Evolutionary conservation across 2,888 invertebrate species (phyloP).

Genomic region (Actias luna): DNA sequence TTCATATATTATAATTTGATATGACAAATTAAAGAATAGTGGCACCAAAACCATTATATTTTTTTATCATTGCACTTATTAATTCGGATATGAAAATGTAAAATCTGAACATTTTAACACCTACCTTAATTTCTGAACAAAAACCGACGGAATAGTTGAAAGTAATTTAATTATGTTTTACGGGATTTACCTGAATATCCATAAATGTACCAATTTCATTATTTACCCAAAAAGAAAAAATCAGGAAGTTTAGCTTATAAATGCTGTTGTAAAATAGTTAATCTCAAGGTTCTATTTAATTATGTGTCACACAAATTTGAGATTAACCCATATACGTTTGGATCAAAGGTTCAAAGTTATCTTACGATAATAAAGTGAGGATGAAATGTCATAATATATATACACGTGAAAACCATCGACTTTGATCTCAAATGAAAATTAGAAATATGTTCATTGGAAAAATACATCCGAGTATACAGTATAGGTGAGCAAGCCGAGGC

Average conservation of each 20-base stretch:
- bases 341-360: neutral
- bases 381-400: neutral
- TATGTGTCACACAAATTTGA: neutral
- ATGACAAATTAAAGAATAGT: no score
- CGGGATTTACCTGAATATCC: neutral
- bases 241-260: neutral
- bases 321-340: neutral
- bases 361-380: neutral
- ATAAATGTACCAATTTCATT: neutral
- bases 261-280: neutral
- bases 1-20: no score
- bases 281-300: neutral
- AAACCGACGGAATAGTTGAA: no score
- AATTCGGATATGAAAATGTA: neutral
- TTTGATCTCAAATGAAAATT: conserved; percentile 5
- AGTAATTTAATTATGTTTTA: no score
- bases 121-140: no score
- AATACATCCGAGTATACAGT: neutral
- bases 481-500: neutral
- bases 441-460: neutral
- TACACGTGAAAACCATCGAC: neutral
- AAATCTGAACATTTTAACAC: no score
- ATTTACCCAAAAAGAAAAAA: neutral
- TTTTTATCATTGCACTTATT: neutral
- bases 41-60: neutral